These are phyloP conservation scores for Sarotherodon lohbergeri DNA, from an alignment of 2,113 vertebrate species.

Conservation along the genomic window DNA sequence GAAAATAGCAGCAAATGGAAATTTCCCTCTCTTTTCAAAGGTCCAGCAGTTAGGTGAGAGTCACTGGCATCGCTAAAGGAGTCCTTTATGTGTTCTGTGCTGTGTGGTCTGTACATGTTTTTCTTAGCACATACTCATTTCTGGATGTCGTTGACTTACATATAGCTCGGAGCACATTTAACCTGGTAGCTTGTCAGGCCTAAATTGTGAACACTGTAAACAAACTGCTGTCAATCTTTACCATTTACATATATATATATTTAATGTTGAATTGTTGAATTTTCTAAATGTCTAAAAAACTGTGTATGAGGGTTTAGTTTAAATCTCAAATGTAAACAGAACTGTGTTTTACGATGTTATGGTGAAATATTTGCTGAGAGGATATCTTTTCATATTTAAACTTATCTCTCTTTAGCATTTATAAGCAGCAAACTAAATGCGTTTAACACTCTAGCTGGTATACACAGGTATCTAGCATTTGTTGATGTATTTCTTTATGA, in stretches of 20 bases:
- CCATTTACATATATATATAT: too few species aligned
- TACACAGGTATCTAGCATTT: background rate
- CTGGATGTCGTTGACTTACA: background rate
- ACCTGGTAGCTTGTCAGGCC: background rate
- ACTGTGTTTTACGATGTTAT: background rate
- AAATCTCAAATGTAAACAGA: background rate
- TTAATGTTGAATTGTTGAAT: background rate
- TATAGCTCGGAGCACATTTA: background rate
- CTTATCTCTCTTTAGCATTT: background rate
- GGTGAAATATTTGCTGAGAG: background rate
- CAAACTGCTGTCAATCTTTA: background rate
- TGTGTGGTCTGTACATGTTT: background rate
- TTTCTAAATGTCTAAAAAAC: background rate
- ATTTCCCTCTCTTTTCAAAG: background rate
- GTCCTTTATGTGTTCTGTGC: background rate
- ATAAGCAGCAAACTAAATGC: background rate
- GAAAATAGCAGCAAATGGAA: background rate
- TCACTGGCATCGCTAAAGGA: background rate
- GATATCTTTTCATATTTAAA: background rate
- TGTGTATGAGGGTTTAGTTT: background rate
- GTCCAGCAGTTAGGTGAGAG: background rate
- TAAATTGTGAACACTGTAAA: background rate
- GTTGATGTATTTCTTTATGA: background rate
- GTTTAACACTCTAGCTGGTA: background rate
- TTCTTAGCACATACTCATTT: background rate